Percentiles rank a stretch among this genome's conserved stretches.
Conservation (phyloP, 2,888 invertebrate species). For the Eumerus sabulonum region DNA sequence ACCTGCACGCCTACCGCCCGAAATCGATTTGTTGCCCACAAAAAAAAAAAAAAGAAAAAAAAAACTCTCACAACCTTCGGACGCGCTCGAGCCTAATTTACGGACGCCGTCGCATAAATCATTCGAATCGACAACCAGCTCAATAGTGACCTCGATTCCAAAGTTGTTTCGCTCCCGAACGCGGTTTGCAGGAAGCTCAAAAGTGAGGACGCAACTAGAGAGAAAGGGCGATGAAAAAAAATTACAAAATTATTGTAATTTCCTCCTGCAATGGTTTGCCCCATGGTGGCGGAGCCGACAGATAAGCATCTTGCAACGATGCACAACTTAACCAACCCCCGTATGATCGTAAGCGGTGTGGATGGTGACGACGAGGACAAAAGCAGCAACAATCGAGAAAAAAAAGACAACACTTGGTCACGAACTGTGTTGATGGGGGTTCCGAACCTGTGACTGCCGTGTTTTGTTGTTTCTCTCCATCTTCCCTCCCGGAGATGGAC, state of each 20-base stretch:
- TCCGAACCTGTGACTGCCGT: conserved; percentile 36
- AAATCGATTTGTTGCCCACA: conserved; percentile 31
- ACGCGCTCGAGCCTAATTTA: conserved; percentile 48
- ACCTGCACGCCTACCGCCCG: conserved; percentile 17
- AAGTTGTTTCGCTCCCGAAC: conserved; percentile 57
- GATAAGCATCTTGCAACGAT: conserved; percentile 60
- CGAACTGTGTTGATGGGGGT: conserved; percentile 68
- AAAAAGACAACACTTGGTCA: conserved; percentile 47
- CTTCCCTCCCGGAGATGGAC: conserved; percentile 28
- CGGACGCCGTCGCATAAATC: conserved; percentile 55
- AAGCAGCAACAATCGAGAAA: conserved; percentile 21
- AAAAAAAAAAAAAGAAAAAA: neutral
- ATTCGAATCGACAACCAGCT: conserved; percentile 61
- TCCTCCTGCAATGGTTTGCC: conserved; percentile 46
- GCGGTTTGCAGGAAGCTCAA: conserved; percentile 11
- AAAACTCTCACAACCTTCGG: conserved; percentile 60
- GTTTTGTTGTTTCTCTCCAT: conserved; percentile 49
- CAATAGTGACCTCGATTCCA: conserved; percentile 61
- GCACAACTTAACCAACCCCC: conserved; percentile 34
- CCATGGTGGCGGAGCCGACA: conserved; percentile 23
- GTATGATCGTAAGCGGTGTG: neutral
- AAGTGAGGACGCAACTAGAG: conserved; percentile 20
- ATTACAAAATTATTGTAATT: conserved; percentile 67
- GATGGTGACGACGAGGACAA: conserved; percentile 22
- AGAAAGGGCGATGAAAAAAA: conserved; percentile 22